Evolutionary conservation across 2,113 vertebrate genomes (phyloP), one percentile per base, ranked within the genome.

Genomic region (Cynopterus brachyotis): DNA sequence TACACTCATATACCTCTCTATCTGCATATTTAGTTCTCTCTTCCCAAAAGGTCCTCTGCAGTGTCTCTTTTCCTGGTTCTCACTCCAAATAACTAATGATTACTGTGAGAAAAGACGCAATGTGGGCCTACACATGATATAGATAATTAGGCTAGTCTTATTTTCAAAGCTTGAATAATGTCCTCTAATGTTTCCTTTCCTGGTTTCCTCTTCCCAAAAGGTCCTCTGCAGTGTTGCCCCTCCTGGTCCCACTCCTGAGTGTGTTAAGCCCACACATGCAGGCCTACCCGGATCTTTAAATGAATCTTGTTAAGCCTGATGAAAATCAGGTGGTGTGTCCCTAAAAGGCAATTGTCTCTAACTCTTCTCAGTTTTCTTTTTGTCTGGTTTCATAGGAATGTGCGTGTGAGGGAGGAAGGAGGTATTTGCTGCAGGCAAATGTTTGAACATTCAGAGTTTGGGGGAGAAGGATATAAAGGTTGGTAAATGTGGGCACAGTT

Each of bases 331-430:
- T 82, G 66, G 42, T 82, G 12, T 64, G 22, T 69, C 35, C 66
- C n/a, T 42, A 59, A 85, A 83, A 88, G 55, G 59, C 80, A 55
- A 16, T 45, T 45, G 42, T 62, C 55, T 95, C 5, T 66, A 89
- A 57, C 24, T 53, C 45, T 22, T 73, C n/a, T 75, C 4, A 0
- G 28, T 70, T 92, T 97, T 85, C 9, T 26, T 88, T 73, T 95
- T 47, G 53, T 89, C 35, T 97, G 94, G 22, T 91, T 96, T 96
- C 64, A 47, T 55, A 93, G 78, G 85, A 97, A 94, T 91, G 84
- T 30, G 7, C 84, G 59, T 67, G 75, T 42, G 79, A 89, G 30
- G 35, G 94, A 95, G 45, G 37, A 5, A 80, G 55, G n/a, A 88
- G 17, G 40, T 79, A 75, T 83, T 96, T 47, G 72, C 92, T 73